Base-by-base conservation (phyloP, 2,797 vertebrate genomes). In the Takifugu rubripes region DNA sequence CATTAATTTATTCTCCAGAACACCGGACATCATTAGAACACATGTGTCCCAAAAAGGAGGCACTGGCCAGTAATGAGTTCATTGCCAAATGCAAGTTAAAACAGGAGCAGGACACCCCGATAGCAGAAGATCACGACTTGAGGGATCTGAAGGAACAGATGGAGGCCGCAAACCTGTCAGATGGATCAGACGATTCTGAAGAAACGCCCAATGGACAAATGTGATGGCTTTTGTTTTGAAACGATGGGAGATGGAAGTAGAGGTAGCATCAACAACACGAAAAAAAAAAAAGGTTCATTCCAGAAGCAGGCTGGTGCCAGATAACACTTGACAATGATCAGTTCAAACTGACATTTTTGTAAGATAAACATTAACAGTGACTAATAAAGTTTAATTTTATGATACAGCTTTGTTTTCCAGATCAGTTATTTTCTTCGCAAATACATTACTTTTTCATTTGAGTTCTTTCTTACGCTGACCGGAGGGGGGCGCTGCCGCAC, bases 61-160 rank as follows among this genome's bases (percentile, higher is more conserved):
- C 91, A 0, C 84, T 93, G 66, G 87, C 89, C 58, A 92, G 92
- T 64, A 90, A 83, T 7, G 91, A 93, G 83, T 92, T 92, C 60
- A 82, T 92, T 62, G 56, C 79, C 33, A 93, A 90, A 69, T 86
- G 77, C 53, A 91, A 90, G 68, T 72, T 75, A 21, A 71, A 50
- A 42, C 21, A n/a, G 2, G 17, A 25, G 36, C 62, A 56, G 17
- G 74, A 72, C 64, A 78, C 52, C 58, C 69, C 55, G 49, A 66
- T 55, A 3, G 11, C 24, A 7, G 71, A 70, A 3, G 73, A 70
- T 1, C 11, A 49, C 9, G 70, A 83, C 44, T 6, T 7, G 52
- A 63, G 25, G 0, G 10, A 40, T 40, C 66, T 82, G 59, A 71
- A 77, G 61, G 61, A 79, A 66, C 73, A 75, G 27, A 15, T 82